Base-by-base conservation (phyloP, 1,140 invertebrate species). In the Lepidotrigona ventralis region DNA sequence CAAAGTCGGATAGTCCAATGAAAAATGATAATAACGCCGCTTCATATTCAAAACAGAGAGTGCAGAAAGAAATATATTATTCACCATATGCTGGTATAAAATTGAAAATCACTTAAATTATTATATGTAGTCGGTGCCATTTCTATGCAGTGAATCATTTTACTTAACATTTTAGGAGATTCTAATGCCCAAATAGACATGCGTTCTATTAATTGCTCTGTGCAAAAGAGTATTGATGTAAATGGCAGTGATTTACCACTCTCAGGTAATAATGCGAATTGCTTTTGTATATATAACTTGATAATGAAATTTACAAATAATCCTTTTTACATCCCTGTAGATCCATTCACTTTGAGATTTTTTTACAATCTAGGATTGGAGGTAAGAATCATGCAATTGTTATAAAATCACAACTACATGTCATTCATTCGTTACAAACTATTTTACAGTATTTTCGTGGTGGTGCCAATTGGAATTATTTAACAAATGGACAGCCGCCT, bases 281-380 rank as follows among this genome's bases (percentile, higher is more conserved):
- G 46, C 82, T 85, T 72, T 9, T 66, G 60, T 68, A 76, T 54
- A 46, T 33, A 71, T 66, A n/a, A 84, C 68, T 14, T 15, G 72
- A 78, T 58, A 79, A 21, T 29, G 79, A 4, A 51, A 29, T 78
- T 83, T 39, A 73, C 68, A 51, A 84, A 72, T 83, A 81, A 74
- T 72, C 51, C 71, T 76, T 69, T 83, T 77, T 89, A 8, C 1
- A n/a, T 46, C 74, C 51, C 60, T 81, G n/a, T 90, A 96, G 95
- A 96, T 91, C 92, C 96, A 68, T 91, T 92, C 53, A 96, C 96
- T 17, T 90, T 96, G 64, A 95, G 96, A 78, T 96, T 95, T 87
- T 97, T 95, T 90, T 96, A 95, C 92, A 97, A 96, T 91, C 91
- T 96, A 86, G 96, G 96, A 87, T 91, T 96, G 60, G 96, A 96